phyloP scores from a whole-genome alignment of 2,888 invertebrate species.

The Drosophila borealis region DNA sequence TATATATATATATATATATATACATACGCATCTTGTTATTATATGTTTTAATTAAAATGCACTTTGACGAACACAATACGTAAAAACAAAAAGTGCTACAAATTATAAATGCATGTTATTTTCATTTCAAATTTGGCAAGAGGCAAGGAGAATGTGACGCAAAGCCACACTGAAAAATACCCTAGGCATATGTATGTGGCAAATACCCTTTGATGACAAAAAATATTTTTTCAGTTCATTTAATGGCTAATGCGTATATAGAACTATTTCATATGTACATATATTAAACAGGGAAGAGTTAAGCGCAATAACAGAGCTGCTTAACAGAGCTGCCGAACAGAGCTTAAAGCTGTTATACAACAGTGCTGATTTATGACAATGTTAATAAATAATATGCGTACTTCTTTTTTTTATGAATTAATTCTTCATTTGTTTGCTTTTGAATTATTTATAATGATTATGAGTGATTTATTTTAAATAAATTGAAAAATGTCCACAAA shows the following conservation, averaged over 20 bases:
- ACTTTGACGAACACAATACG: neutral
- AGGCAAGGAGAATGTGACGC: neutral
- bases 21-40: neutral
- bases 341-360: slow-evolving; percentile 8
- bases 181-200: neutral
- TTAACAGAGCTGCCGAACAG: too few relatives aligned
- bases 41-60: slow-evolving; percentile 10
- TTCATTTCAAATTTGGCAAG: slow-evolving; percentile 11
- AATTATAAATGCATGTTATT: slow-evolving; percentile 5
- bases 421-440: neutral
- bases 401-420: neutral
- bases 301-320: too few relatives aligned
- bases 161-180: neutral
- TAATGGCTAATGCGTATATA: too few relatives aligned
- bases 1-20: neutral
- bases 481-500: neutral
- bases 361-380: neutral
- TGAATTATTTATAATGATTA: neutral
- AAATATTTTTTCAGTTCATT: too few relatives aligned
- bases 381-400: neutral
- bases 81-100: neutral
- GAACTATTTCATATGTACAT: too few relatives aligned
- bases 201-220: too few relatives aligned
- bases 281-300: too few relatives aligned
- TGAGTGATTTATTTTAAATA: neutral